Conservation (phyloP, 2,113 vertebrate genomes). For the Strix aluco region DNA sequence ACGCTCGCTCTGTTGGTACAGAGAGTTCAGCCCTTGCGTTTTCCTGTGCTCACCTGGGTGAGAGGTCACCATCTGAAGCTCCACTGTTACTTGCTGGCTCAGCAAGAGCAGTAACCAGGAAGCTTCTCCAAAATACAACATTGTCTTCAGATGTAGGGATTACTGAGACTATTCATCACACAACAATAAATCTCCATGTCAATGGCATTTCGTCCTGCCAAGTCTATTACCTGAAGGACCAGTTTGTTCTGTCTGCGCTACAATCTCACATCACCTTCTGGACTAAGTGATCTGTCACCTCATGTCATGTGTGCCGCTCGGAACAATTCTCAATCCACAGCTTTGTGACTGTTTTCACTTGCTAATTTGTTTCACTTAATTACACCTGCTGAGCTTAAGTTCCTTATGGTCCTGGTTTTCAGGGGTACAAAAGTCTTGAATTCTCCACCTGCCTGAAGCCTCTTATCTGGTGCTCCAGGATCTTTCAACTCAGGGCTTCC, state of each 20-base stretch:
- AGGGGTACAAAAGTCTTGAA: not conserved
- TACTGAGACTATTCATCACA: not conserved
- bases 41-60: not conserved
- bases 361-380: not conserved
- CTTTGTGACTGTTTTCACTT: not conserved
- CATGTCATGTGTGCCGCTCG: fast-evolving
- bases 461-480: not conserved
- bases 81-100: fast-evolving
- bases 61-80: not conserved
- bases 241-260: not conserved
- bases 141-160: not conserved
- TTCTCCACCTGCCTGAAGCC: not conserved
- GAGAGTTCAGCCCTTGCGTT: not conserved
- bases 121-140: not conserved
- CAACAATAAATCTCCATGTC: not conserved
- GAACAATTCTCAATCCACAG: not conserved
- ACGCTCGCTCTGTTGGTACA: fast-evolving
- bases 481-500: not conserved
- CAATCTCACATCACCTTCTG: not conserved
- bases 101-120: not conserved
- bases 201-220: not conserved
- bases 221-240: not conserved
- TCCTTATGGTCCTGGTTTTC: not conserved
- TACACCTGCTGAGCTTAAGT: not conserved
- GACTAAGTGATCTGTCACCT: not conserved